A percentile compares a stretch with the other conserved stretches of the same genome.
phyloP scores from a whole-genome alignment of 2,113 vertebrate genomes.

The Corydoras sp. region DNA sequence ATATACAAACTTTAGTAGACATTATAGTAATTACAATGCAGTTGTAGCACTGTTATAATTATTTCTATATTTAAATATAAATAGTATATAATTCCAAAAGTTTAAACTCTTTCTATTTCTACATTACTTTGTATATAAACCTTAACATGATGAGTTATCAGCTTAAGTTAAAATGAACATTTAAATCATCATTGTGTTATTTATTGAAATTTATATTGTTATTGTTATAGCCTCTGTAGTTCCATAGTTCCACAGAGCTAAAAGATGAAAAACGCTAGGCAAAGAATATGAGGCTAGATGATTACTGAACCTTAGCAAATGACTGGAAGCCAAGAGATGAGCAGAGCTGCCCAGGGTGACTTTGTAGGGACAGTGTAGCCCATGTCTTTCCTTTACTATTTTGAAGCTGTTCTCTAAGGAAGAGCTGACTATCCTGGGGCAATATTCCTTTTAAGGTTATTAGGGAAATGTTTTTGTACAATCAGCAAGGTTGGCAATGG shows the following conservation, averaged over 20 bases:
- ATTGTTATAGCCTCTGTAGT: too few relatives aligned
- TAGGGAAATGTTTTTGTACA: conserved; percentile 79
- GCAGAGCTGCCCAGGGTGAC: conserved; percentile 57
- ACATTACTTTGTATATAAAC: too few relatives aligned
- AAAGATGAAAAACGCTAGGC: conserved; percentile 30
- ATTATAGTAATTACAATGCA: too few relatives aligned
- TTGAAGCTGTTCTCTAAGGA: conserved; percentile 51
- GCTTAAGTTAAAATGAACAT: too few relatives aligned
- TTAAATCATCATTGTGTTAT: too few relatives aligned
- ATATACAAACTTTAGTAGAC: too few relatives aligned
- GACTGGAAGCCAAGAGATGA: conserved; percentile 42
- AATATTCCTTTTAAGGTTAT: conserved; percentile 80
- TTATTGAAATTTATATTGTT: too few relatives aligned
- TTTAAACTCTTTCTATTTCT: too few relatives aligned
- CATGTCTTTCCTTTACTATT: conserved; percentile 54
- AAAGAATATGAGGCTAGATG: conserved; percentile 20
- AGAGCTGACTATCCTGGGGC: conserved; percentile 58
- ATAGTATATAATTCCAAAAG: too few relatives aligned
- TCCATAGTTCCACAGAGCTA: conserved; percentile 52
- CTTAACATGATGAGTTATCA: too few relatives aligned
- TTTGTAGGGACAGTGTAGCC: conserved; percentile 56
- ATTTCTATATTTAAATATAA: too few relatives aligned
- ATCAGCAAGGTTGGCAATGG: conserved; percentile 76
- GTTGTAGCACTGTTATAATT: too few relatives aligned
- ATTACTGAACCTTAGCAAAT: conserved; percentile 44